Percentiles rank a stretch among this genome's conserved stretches.
phyloP scores from a whole-genome alignment of 2,113 vertebrate genomes.

The Phasianus colchicus region DNA sequence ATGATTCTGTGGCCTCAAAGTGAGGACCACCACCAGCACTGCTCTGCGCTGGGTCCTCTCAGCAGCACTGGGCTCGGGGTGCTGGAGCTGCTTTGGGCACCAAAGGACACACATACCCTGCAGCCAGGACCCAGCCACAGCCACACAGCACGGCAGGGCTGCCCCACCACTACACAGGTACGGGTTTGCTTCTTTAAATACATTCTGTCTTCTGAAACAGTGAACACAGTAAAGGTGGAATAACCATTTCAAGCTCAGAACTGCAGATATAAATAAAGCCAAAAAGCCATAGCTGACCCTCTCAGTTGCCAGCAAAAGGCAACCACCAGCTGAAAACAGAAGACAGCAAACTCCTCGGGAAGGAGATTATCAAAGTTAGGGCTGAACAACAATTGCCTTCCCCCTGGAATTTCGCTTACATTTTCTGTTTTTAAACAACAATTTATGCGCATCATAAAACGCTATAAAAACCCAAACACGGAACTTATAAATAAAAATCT shows the following conservation, averaged over 20 bases:
- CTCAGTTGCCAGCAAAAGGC: not conserved
- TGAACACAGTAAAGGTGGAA: not conserved
- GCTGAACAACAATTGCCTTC: not conserved
- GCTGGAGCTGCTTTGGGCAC: fast-evolving
- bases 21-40: no score
- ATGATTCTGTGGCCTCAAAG: no score
- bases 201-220: not conserved
- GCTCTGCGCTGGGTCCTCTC: not conserved
- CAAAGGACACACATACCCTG: not conserved
- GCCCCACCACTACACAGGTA: fast-evolving
- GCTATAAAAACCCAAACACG: not conserved
- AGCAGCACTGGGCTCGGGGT: not conserved
- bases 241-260: not conserved
- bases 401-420: not conserved
- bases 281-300: not conserved
- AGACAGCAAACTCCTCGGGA: not conserved
- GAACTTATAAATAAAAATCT: not conserved
- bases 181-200: not conserved
- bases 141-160: fast-evolving
- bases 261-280: not conserved
- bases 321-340: not conserved
- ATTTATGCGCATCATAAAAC: not conserved
- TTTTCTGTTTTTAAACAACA: constrained; percentile 12
- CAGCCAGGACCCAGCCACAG: fast-evolving
- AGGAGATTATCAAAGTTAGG: constrained; percentile 17